These are phyloP conservation scores for Platysternon megacephalum DNA, from an alignment of 2,113 vertebrate species.

Conservation along the genomic window DNA sequence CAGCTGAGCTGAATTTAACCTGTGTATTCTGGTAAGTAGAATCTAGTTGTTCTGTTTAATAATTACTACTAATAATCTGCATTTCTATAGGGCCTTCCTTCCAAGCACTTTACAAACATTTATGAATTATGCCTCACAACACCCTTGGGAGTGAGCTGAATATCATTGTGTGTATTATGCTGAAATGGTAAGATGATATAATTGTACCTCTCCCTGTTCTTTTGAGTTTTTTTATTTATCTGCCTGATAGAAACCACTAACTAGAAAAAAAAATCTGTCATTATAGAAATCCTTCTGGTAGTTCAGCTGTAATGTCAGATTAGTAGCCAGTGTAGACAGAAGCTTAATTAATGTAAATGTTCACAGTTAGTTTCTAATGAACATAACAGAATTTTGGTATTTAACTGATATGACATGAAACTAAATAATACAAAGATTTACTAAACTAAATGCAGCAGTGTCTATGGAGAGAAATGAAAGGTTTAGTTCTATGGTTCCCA, in stretches of 20 bases:
- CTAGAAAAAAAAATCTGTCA: conserved; percentile 45
- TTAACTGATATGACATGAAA: conserved; percentile 16
- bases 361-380: conserved; percentile 45
- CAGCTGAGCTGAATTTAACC: conserved; percentile 55
- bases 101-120: conserved; percentile 70
- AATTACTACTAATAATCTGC: conserved; percentile 59
- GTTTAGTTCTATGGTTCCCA: neutral
- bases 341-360: conserved; percentile 43
- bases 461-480: neutral
- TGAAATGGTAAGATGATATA: conserved; percentile 63
- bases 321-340: conserved; percentile 58
- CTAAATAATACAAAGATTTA: conserved; percentile 26
- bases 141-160: conserved; percentile 68
- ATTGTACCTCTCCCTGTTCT: conserved; percentile 50
- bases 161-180: conserved; percentile 61
- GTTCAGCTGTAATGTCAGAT: conserved; percentile 31
- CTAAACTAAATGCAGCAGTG: neutral
- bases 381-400: conserved; percentile 22
- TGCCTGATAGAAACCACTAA: conserved; percentile 45
- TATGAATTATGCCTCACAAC: conserved; percentile 70
- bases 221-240: conserved; percentile 59
- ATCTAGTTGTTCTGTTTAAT: conserved; percentile 64
- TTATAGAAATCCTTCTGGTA: conserved; percentile 55
- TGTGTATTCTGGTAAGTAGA: conserved; percentile 69
- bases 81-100: conserved; percentile 62